Evolutionary conservation across 2,888 invertebrate genomes (phyloP).

Genomic region (Lithophane ornitopus): DNA sequence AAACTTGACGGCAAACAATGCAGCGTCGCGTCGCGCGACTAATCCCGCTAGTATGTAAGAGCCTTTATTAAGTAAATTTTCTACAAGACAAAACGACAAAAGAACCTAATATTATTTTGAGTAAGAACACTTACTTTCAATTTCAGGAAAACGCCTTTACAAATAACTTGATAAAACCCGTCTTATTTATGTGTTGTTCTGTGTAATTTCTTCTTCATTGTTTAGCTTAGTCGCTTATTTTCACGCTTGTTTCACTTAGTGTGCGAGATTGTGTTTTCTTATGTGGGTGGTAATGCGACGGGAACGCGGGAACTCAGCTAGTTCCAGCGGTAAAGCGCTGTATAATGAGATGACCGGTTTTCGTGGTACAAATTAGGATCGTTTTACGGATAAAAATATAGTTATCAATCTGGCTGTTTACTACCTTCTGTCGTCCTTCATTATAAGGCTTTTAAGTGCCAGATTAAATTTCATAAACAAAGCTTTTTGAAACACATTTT

Average conservation of each 20-base stretch:
- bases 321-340: slow-evolving; percentile 3
- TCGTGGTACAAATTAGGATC: not conserved
- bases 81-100: not conserved
- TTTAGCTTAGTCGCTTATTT: slow-evolving; percentile 26
- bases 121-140: not conserved
- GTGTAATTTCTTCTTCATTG: slow-evolving; percentile 6
- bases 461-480: not conserved
- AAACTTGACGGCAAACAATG: too few species aligned
- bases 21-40: too few species aligned
- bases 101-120: not conserved
- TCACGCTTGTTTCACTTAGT: slow-evolving; percentile 30
- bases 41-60: too few species aligned
- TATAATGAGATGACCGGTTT: not conserved
- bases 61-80: not conserved
- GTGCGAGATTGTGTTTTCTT: slow-evolving; percentile 34
- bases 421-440: not conserved
- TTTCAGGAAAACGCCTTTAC: slow-evolving; percentile 7
- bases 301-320: slow-evolving; percentile 2
- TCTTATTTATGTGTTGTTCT: slow-evolving; percentile 21
- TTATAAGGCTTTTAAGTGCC: not conserved
- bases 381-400: too few species aligned
- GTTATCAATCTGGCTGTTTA: too few species aligned
- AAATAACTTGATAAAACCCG: slow-evolving; percentile 7
- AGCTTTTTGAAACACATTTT: not conserved
- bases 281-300: not conserved